A percentile compares a stretch with the other conserved stretches of the same genome.
phyloP scores from a whole-genome alignment of 2,888 invertebrate genomes.

The Acheta domesticus region DNA sequence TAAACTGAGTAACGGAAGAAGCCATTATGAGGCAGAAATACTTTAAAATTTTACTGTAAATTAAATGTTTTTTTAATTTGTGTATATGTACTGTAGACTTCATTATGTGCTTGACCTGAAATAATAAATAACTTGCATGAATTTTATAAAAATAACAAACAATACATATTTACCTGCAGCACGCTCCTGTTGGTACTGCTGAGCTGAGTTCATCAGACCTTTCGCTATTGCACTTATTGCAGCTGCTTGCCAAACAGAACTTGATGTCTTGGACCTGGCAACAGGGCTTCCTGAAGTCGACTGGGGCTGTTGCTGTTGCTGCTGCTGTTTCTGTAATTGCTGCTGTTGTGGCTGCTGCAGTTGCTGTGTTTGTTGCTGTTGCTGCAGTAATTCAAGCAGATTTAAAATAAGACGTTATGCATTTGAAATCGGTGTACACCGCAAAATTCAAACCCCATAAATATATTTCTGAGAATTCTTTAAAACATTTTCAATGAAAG shows the following conservation, averaged over 20 bases:
- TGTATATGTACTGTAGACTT: no score
- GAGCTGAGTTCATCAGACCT: conserved; percentile 77
- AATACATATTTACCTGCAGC: conserved; percentile 48
- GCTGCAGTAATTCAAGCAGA: conserved; percentile 48
- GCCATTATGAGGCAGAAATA: no score
- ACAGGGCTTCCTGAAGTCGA: conserved; percentile 34
- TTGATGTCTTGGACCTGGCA: conserved; percentile 51
- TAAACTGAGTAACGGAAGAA: no score
- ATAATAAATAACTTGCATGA: no score
- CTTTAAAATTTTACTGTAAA: no score
- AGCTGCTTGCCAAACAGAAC: conserved; percentile 47
- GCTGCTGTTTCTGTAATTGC: conserved; percentile 42
- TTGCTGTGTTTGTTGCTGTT: conserved; percentile 50
- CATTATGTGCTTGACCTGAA: no score
- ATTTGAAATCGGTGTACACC: no score
- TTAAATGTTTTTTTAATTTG: no score
- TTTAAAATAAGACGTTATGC: no score
- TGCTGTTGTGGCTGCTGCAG: conserved; percentile 40
- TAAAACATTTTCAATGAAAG: no score
- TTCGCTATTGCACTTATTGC: conserved; percentile 76
- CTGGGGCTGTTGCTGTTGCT: conserved; percentile 34
- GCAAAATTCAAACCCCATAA: no score
- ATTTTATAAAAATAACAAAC: background rate
- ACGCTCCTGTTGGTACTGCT: conserved; percentile 69
- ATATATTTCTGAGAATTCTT: no score